Evolutionary conservation across 1,140 invertebrate species (phyloP).

Genomic region (Papilio polytes): DNA sequence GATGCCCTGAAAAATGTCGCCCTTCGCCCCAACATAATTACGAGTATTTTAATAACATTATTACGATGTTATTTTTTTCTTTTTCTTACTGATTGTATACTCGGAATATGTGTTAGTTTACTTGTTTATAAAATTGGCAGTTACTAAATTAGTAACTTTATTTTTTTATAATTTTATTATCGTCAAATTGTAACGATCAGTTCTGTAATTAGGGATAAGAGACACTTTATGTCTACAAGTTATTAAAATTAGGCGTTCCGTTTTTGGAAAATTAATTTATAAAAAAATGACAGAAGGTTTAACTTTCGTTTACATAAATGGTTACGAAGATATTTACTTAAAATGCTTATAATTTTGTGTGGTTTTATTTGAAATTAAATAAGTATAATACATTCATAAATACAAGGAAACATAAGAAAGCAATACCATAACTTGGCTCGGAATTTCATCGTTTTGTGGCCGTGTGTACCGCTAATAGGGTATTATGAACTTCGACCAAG

Average conservation of each 20-base stretch:
- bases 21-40: conserved; percentile 38
- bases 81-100: neutral
- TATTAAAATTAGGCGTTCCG: neutral
- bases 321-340: neutral
- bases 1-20: conserved; percentile 32
- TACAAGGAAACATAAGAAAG: conserved; percentile 10
- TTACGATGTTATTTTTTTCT: neutral
- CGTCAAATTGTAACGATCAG: neutral
- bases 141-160: too few species aligned
- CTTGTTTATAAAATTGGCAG: neutral
- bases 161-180: neutral
- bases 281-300: neutral
- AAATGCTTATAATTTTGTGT: neutral
- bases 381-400: neutral
- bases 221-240: too few species aligned
- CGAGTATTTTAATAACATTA: conserved; percentile 17
- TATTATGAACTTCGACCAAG: conserved; percentile 78
- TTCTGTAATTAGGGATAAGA: neutral
- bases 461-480: conserved; percentile 73
- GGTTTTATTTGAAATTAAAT: neutral
- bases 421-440: neutral
- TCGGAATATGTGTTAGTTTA: neutral
- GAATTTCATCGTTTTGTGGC: conserved; percentile 47
- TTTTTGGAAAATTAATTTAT: neutral
- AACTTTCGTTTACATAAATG: neutral